phyloP scores from a whole-genome alignment of 1,140 invertebrate genomes.

The Catajapyx aquilonaris region DNA sequence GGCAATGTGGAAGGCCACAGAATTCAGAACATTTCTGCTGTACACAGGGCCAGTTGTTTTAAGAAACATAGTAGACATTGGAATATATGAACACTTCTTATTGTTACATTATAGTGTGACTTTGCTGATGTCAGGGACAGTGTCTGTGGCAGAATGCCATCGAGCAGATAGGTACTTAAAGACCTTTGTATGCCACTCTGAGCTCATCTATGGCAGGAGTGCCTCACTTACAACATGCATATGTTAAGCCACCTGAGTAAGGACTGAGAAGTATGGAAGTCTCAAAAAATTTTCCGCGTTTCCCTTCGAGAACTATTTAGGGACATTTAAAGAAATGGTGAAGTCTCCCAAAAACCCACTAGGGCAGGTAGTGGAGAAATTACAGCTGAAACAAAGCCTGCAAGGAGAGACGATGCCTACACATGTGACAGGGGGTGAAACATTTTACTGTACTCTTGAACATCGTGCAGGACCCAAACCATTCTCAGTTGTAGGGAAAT shows the following conservation, averaged over 20 bases:
- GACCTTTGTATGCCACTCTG: not conserved
- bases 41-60: constrained; percentile 19
- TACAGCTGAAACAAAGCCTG: too few relatives aligned
- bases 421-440: not conserved
- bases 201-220: not conserved
- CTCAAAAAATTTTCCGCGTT: not conserved
- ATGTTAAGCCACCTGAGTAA: not conserved
- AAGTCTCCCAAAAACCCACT: not conserved
- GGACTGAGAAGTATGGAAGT: not conserved
- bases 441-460: not conserved
- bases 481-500: too few relatives aligned
- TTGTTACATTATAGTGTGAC: not conserved
- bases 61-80: constrained; percentile 8
- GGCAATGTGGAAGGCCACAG: constrained; percentile 21
- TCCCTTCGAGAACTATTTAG: not conserved
- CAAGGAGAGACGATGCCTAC: too few relatives aligned
- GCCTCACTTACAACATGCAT: not conserved
- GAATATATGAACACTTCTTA: constrained; percentile 6
- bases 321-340: not conserved
- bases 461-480: too few relatives aligned
- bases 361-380: not conserved
- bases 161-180: not conserved
- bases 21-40: constrained; percentile 19
- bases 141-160: not conserved
- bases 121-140: not conserved